Conservation (phyloP, 2,888 invertebrate genomes). For the Netelia virgata region DNA sequence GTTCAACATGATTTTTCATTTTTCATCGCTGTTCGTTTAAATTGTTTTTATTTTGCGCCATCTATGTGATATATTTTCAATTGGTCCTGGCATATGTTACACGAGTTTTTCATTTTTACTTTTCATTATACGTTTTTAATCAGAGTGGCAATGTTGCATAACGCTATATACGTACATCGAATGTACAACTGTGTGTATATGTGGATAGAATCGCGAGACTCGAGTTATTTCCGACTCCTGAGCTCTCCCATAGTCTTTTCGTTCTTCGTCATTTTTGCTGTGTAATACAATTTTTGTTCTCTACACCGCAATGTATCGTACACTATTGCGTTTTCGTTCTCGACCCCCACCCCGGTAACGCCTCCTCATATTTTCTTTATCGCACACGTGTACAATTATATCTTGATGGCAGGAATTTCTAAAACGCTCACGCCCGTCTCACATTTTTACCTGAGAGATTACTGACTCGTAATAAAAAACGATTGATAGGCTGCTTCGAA, state of each 20-base stretch:
- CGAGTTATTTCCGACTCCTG: conserved; percentile 68
- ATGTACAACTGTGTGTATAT: conserved; percentile 43
- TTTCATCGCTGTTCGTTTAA: background rate
- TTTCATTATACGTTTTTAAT: conserved; percentile 45
- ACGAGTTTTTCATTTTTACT: conserved; percentile 33
- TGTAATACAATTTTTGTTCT: conserved; percentile 36
- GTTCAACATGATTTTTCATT: background rate
- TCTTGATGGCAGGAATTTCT: conserved; percentile 14
- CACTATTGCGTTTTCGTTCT: background rate
- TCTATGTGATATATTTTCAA: conserved; percentile 3
- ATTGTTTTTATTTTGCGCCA: background rate
- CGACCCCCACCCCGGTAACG: background rate
- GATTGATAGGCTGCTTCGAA: conserved; percentile 13
- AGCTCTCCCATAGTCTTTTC: conserved; percentile 48
- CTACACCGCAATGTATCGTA: background rate
- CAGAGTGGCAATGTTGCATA: conserved; percentile 67
- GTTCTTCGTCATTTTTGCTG: conserved; percentile 52
- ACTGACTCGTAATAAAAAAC: conserved; percentile 39
- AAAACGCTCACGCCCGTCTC: conserved; percentile 27
- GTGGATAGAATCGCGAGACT: conserved; percentile 58
- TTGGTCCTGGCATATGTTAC: conserved; percentile 17
- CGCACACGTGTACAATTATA: conserved; percentile 48
- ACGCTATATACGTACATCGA: conserved; percentile 46
- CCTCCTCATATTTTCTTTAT: conserved; percentile 44
- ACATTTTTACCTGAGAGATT: conserved; percentile 16